Percentiles rank a stretch among this genome's conserved stretches.
Conservation (phyloP, 2,888 invertebrate genomes). For the Uropetala carovei region DNA sequence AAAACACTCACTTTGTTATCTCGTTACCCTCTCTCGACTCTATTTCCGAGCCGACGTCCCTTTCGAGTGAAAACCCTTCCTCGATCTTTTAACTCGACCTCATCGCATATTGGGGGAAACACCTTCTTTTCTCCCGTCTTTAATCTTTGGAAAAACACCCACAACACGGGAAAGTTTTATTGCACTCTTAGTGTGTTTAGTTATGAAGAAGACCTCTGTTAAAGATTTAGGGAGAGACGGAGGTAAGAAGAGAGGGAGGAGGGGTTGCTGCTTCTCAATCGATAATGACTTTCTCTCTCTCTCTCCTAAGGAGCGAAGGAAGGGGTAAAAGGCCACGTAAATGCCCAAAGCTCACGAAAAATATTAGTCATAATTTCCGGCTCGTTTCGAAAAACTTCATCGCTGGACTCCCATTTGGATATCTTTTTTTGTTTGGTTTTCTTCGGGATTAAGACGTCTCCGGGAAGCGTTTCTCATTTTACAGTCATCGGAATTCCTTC, state of each 20-base stretch:
- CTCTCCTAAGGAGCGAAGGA: not conserved
- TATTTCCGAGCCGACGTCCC: not conserved
- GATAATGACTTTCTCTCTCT: not conserved
- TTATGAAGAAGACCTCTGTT: not conserved
- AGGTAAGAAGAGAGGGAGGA: no score
- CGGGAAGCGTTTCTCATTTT: not conserved
- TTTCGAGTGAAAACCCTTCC: not conserved
- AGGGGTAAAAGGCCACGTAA: not conserved
- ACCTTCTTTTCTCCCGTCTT: no score
- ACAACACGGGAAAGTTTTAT: not conserved
- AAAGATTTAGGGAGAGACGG: not conserved
- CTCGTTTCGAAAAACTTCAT: not conserved
- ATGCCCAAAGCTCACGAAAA: not conserved
- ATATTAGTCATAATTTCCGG: not conserved
- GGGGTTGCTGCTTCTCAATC: not conserved
- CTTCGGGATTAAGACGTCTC: not conserved
- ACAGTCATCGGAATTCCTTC: not conserved
- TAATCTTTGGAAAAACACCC: no score
- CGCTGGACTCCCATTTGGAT: not conserved
- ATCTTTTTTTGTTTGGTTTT: not conserved
- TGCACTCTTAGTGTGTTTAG: not conserved
- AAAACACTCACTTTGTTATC: conserved; percentile 32
- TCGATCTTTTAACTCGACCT: not conserved
- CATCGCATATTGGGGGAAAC: not conserved
- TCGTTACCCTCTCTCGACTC: not conserved